A percentile compares a stretch with the other conserved stretches of the same genome.
phyloP scores from a whole-genome alignment of 2,113 vertebrate species.

The Australoheros scitulus region DNA sequence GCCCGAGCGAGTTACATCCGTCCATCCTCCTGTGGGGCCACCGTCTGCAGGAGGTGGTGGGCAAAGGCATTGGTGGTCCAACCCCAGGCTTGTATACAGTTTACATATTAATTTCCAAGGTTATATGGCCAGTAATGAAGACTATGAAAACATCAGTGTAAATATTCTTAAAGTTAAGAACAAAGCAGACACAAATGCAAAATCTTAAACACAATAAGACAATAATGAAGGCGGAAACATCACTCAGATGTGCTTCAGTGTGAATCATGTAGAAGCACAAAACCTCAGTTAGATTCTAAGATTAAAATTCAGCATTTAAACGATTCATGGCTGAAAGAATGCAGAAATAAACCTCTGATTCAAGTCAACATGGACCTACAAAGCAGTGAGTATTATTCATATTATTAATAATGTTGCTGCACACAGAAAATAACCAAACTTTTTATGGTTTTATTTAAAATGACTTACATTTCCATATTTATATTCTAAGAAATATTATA shows the following conservation, averaged over 20 bases:
- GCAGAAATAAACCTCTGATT: not conserved
- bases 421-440: not conserved
- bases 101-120: too few relatives aligned
- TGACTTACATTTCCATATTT: not conserved
- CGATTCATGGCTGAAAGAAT: not conserved
- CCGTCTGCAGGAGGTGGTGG: not conserved
- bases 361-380: not conserved
- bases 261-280: not conserved
- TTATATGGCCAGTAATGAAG: too few relatives aligned
- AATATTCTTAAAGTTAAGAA: rapidly evolving
- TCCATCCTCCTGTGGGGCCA: not conserved
- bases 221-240: not conserved
- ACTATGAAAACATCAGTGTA: rapidly evolving
- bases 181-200: not conserved
- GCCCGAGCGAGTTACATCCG: not conserved
- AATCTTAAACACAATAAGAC: not conserved
- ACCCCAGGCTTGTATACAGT: not conserved
- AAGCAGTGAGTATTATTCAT: not conserved
- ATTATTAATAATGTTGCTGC: too few relatives aligned
- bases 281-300: not conserved
- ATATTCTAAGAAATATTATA: not conserved
- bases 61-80: not conserved
- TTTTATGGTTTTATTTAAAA: not conserved
- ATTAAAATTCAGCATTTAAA: not conserved
- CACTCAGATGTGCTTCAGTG: not conserved